Percentiles rank a stretch among this genome's conserved stretches.
Conservation (phyloP, 2,888 invertebrate genomes). For the Drosophila putrida region DNA sequence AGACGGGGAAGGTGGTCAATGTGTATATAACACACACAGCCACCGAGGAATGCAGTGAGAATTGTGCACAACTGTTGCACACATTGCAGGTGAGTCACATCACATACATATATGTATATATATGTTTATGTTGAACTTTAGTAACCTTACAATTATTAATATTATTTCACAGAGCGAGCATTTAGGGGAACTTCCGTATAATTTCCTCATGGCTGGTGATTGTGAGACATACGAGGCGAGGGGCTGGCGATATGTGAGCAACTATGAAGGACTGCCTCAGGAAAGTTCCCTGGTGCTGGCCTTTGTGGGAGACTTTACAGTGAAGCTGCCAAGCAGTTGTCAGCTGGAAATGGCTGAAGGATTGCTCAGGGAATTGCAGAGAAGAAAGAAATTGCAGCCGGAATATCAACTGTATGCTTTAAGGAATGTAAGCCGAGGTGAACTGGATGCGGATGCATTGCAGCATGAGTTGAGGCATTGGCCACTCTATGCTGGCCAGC, state of each 20-base stretch:
- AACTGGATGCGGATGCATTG: slow-evolving; percentile 60
- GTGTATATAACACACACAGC: slow-evolving; percentile 86
- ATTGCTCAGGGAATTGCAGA: slow-evolving; percentile 75
- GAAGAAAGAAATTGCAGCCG: slow-evolving; percentile 67
- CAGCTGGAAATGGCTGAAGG: slow-evolving; percentile 72
- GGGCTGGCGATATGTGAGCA: slow-evolving; percentile 85
- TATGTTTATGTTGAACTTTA: no score
- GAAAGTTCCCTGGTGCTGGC: slow-evolving; percentile 59
- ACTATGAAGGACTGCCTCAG: slow-evolving; percentile 68
- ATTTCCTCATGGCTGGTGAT: slow-evolving; percentile 86
- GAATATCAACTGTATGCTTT: slow-evolving; percentile 55
- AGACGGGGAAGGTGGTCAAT: slow-evolving; percentile 75
- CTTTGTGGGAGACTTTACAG: slow-evolving; percentile 77
- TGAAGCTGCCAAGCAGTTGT: slow-evolving; percentile 50
- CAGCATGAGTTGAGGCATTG: slow-evolving; percentile 60
- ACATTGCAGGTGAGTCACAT: slow-evolving; percentile 85
- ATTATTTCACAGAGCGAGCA: slow-evolving; percentile 9
- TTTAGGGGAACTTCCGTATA: slow-evolving; percentile 84
- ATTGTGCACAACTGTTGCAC: slow-evolving; percentile 83
- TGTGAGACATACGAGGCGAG: slow-evolving; percentile 86
- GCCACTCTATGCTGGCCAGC: slow-evolving; percentile 65
- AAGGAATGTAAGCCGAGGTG: slow-evolving; percentile 39
- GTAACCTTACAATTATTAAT: neutral
- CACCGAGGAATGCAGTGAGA: slow-evolving; percentile 82
- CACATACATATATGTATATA: no score